Base-by-base conservation (phyloP, 2,797 vertebrate genomes). In the Cossypha dichroa region DNA sequence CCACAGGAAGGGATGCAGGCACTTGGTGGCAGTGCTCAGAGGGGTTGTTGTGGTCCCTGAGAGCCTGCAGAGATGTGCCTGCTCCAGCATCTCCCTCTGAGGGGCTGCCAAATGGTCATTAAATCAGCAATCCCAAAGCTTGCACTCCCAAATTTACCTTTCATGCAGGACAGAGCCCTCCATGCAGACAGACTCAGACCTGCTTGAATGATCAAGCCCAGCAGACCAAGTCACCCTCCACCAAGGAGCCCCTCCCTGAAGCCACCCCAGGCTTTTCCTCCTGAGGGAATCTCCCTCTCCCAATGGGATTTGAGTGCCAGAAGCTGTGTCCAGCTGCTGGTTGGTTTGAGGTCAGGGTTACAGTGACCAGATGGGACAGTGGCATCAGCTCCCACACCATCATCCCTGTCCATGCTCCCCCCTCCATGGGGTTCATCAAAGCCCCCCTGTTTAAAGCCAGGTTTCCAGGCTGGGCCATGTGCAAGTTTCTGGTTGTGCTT, bases 21-120 rank as follows among this genome's bases (percentile, higher is more conserved):
- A n/a, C 36, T 69, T 1, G 0, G 6, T 34, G 29, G 40, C 45
- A 34, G 67, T 0, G 0, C 28, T 73, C 34, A 40, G 19, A 43
- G 56, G 20, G 18, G 22, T 6, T 75, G 21, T 20, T 15, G 22
- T 4, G 0, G 52, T 64, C 59, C 31, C 21, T 7, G 25, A 16
- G 66, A 79, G 9, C 25, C 13, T 15, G 55, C 45, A 64, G 43
- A 84, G 22, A 4, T 2, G 6, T 13, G 6, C 62, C 41, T 54
- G 40, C 36, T 59, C 48, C 64, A 63, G 38, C 16, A 38, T 29
- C 33, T 48, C 26, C 2, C 70, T 59, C 73, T 11, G 10, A 55
- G 21, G 4, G 15, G 16, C 25, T 76, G 48, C 46, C 11, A 58
- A 84, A 60, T 2, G 1, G 15, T 29, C 13, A 43, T 43, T 46